Evolutionary conservation across 2,113 vertebrate genomes (phyloP).

Genomic region (Erpornis zantholeuca): DNA sequence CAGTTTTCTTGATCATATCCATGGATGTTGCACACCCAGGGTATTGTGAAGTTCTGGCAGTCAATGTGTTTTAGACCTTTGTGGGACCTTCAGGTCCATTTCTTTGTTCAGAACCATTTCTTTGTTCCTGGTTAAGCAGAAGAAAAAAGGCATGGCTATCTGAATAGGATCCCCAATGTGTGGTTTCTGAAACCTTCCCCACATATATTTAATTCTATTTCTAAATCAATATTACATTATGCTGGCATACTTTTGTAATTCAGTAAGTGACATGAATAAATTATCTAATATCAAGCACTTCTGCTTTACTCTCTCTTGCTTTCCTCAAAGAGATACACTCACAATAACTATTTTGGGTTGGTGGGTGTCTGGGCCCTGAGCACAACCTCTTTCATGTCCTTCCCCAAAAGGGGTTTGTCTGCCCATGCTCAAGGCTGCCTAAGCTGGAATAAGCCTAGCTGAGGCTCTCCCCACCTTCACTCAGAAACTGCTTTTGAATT

Average conservation of each 20-base stretch:
- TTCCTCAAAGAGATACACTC: background rate
- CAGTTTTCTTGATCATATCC: background rate
- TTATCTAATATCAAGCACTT: background rate
- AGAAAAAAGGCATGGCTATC: background rate
- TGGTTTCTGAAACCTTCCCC: background rate
- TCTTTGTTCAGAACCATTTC: background rate
- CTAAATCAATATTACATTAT: background rate
- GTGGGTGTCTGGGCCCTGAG: background rate
- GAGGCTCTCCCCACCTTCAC: background rate
- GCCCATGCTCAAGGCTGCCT: background rate
- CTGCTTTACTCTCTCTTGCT: background rate
- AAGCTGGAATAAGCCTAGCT: background rate
- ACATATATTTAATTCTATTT: background rate
- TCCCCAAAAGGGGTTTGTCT: background rate
- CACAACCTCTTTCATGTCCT: background rate
- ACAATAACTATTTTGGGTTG: background rate
- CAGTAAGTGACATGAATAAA: background rate
- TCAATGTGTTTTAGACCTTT: background rate
- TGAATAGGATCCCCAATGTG: background rate
- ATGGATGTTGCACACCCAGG: background rate
- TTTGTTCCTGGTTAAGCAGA: background rate
- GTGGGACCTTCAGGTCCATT: background rate
- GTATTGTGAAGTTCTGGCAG: background rate
- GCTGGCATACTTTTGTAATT: background rate
- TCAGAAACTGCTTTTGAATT: background rate